Evolutionary conservation across 2,113 vertebrate species (phyloP).

Genomic region (Sander vitreus): DNA sequence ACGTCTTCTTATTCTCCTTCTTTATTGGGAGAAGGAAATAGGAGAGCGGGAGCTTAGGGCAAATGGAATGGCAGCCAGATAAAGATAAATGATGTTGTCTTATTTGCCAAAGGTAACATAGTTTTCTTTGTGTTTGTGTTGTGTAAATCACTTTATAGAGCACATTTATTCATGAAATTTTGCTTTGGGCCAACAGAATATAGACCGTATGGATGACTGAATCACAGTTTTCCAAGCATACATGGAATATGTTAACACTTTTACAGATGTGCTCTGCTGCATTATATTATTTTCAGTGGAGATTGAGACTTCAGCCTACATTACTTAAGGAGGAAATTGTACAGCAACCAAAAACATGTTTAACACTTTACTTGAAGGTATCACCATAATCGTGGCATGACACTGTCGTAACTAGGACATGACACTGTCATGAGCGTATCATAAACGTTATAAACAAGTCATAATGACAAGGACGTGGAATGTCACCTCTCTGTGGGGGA

Average conservation of each 20-base stretch:
- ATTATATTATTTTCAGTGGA: background rate
- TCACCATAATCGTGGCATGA: too few species aligned
- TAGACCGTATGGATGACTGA: background rate
- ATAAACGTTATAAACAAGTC: too few species aligned
- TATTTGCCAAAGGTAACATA: slow-evolving; percentile 42
- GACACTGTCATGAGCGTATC: too few species aligned
- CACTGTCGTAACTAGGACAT: too few species aligned
- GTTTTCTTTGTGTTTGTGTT: slow-evolving; percentile 14
- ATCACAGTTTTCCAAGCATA: background rate
- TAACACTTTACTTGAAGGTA: too few species aligned
- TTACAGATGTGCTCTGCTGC: background rate
- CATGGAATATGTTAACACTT: background rate
- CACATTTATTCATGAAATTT: slow-evolving; percentile 24
- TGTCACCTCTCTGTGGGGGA: too few species aligned
- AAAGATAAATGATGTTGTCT: background rate
- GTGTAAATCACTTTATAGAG: background rate
- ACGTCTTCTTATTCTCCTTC: background rate
- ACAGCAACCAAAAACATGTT: background rate
- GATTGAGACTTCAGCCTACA: background rate
- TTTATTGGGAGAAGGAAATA: background rate
- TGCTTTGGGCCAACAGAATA: background rate
- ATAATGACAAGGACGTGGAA: too few species aligned
- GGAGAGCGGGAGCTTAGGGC: too few species aligned
- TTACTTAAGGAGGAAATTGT: background rate
- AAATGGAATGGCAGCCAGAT: background rate